Base-by-base conservation (phyloP, 2,888 invertebrate species). In the Coleophora flavipennella region DNA sequence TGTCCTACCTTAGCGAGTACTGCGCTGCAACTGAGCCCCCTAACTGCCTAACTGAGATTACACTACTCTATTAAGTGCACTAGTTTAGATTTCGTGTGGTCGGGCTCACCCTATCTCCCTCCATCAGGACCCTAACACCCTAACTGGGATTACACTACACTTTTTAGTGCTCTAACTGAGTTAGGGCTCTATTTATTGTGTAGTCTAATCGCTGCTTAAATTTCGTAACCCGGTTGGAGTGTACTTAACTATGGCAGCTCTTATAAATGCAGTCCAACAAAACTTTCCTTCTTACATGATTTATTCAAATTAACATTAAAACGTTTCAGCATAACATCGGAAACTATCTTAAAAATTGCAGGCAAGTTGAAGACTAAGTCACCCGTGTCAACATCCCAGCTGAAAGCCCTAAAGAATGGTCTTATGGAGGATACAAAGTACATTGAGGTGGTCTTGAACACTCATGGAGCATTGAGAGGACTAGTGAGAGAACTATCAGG, bases 401-500 rank as follows among this genome's bases (percentile, higher is more conserved):
- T 86, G 4, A 56, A 60, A 20, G 51, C 45, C 1, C 46, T 86
- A 12, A 81, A 80, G 47, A 77, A 78, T 62, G 59, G 62, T 14
- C 51, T 84, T 6, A 61, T 77, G 36, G 66, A 86, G 51, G 74
- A 79, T 41, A 62, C 41, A 0, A 48, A 51, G 6, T 54, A 68
- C 39, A 66, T 67, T 32, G 56, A 63, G 39, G 33, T 67, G 7
- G 57, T 80, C 7, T 46, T 84, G n/a, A 57, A 57, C 27, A 61
- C 57, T 1, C 58, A 73, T 3, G 84, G 86, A 13, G 71, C 84
- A 8, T 45, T 88, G 27, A 64, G 79, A 43, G 83, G 86, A 0
- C 49, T 89, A 11, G 76, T 85, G 1, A 70, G 87, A 13, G 88
- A 88, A 53, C 50, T 89, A 11, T 69, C 84, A 50, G 81, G 86